A percentile compares a stretch with the other conserved stretches of the same genome.
These are phyloP conservation scores for Chelon labrosus DNA, from an alignment of 2,797 vertebrate species.

Conservation along the genomic window DNA sequence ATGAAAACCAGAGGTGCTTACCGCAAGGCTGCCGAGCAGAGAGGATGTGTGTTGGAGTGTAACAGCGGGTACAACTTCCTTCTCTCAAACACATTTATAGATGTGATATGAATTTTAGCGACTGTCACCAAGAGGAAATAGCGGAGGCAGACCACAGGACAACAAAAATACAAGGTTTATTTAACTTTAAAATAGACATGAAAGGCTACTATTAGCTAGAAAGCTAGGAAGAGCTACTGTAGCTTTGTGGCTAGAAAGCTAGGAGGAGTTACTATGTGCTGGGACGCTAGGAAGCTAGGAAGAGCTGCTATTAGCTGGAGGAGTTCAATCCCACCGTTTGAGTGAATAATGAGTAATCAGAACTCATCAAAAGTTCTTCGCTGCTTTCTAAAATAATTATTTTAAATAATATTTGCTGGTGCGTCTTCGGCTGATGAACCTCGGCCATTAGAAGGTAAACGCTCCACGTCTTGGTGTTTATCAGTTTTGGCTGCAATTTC, in stretches of 20 bases:
- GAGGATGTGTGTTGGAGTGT: conserved; percentile 32
- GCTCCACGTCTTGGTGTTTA: conserved; percentile 35
- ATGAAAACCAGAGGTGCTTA: conserved; percentile 88
- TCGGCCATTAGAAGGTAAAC: conserved; percentile 53
- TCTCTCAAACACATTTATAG: conserved; percentile 29
- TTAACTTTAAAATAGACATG: too few relatives aligned
- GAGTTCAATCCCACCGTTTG: too few relatives aligned
- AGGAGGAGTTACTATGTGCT: too few relatives aligned
- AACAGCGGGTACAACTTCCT: conserved; percentile 12
- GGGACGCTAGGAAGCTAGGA: too few relatives aligned
- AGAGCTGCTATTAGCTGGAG: too few relatives aligned
- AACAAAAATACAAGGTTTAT: conserved; percentile 10
- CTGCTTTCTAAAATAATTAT: conserved; percentile 27
- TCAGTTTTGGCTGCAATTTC: conserved; percentile 60
- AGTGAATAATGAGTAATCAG: too few relatives aligned
- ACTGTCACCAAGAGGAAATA: neutral
- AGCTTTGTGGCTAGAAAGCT: too few relatives aligned
- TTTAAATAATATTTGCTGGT: conserved; percentile 59
- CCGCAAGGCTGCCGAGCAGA: conserved; percentile 69
- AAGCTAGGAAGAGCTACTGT: too few relatives aligned
- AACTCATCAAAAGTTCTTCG: too few relatives aligned
- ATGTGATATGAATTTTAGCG: conserved; percentile 35
- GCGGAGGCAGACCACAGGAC: neutral
- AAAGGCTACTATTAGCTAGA: neutral
- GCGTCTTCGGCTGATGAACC: conserved; percentile 47